Evolutionary conservation across 2,797 vertebrate species (phyloP).

Genomic region (Poeciliopsis presidionis): DNA sequence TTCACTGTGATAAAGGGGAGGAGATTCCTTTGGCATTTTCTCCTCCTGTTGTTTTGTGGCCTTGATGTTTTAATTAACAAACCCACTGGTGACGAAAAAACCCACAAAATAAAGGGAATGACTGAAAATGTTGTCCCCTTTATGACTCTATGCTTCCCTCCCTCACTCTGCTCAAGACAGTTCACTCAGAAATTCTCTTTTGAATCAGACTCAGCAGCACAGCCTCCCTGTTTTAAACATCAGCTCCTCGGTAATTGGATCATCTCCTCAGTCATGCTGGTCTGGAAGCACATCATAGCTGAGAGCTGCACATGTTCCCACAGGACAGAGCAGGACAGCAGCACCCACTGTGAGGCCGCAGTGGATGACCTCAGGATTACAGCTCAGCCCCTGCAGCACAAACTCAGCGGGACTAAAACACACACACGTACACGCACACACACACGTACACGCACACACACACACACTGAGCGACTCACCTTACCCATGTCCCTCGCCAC

Average conservation of each 20-base stretch:
- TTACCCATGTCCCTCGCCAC: background rate
- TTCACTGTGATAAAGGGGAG: background rate
- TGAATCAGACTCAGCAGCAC: constrained; percentile 48
- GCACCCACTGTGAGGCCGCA: background rate
- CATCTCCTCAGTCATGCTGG: constrained; percentile 31
- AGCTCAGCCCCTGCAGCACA: constrained; percentile 35
- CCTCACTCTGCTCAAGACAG: background rate
- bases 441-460: background rate
- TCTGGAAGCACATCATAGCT: background rate
- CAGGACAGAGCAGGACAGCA: background rate
- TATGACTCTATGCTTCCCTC: background rate
- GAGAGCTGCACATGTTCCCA: background rate
- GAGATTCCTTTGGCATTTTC: background rate
- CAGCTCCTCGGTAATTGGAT: constrained; percentile 74
- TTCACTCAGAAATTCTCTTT: constrained; percentile 53
- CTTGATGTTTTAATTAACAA: constrained; percentile 53
- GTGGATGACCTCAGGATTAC: constrained; percentile 50
- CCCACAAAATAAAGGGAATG: constrained; percentile 32
- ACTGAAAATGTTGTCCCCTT: constrained; percentile 31
- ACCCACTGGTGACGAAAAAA: constrained; percentile 24
- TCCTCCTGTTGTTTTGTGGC: constrained; percentile 18
- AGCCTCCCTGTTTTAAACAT: constrained; percentile 58
- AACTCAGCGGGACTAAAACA: background rate
- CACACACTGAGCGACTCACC: background rate
- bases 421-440: background rate